These are phyloP conservation scores for Plumapathes pennacea DNA, from an alignment of 92 coral and sea anemone genomes.

Conservation along the genomic window DNA sequence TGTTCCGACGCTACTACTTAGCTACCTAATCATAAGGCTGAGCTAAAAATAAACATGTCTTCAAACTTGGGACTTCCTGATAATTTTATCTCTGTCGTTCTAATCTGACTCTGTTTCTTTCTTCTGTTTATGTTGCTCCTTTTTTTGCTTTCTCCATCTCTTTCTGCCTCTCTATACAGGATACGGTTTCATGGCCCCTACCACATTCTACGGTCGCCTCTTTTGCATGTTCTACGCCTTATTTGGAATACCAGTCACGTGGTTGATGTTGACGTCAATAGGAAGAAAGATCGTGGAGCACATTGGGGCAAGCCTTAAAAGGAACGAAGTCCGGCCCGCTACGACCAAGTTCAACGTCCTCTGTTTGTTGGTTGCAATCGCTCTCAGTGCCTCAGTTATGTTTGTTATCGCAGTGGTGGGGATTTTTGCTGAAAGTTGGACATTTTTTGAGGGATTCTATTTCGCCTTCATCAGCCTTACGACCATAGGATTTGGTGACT, in stretches of 20 bases:
- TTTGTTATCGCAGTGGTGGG: conserved; percentile 66
- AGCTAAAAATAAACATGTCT: too few relatives aligned
- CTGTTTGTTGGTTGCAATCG: conserved; percentile 57
- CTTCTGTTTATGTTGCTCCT: too few relatives aligned
- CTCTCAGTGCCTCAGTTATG: conserved; percentile 57
- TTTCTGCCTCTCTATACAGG: conserved; percentile 36
- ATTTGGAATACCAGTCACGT: conserved; percentile 89
- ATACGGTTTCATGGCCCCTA: conserved; percentile 78
- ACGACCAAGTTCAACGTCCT: conserved; percentile 48
- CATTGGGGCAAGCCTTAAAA: conserved; percentile 56
- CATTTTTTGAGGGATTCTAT: conserved; percentile 93
- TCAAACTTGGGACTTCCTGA: too few relatives aligned
- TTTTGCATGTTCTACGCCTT: conserved; percentile 85
- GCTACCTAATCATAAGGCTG: too few relatives aligned
- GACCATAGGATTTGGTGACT: conserved; percentile 97
- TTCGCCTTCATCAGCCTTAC: conserved; percentile 94
- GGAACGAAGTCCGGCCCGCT: conserved; percentile 38
- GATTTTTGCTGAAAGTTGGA: conserved; percentile 82
- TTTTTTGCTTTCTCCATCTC: too few relatives aligned
- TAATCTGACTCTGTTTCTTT: too few relatives aligned
- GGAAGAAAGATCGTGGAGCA: conserved; percentile 80
- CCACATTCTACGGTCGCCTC: conserved; percentile 64
- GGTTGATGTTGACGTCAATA: conserved; percentile 88
- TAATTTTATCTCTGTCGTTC: too few relatives aligned
- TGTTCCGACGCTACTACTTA: too few relatives aligned